These are phyloP conservation scores for Rugalucina vietnamica DNA, from an alignment of 2,888 invertebrate species.

Conservation along the genomic window DNA sequence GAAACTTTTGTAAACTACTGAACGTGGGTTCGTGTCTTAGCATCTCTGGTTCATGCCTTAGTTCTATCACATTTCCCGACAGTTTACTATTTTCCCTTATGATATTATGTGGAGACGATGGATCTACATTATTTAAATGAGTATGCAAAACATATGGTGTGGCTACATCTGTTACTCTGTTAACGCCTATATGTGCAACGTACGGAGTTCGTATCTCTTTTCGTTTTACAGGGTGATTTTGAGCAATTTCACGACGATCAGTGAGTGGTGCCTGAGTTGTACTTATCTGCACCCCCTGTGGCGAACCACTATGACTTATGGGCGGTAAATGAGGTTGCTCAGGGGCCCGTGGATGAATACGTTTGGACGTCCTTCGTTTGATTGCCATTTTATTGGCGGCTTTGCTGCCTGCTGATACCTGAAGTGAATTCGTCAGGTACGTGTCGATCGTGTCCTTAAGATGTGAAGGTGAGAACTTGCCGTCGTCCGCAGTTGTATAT, in stretches of 20 bases:
- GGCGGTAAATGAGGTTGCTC: constrained; percentile 64
- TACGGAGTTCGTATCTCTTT: constrained; percentile 65
- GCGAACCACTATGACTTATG: constrained; percentile 54
- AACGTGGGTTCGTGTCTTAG: constrained; percentile 61
- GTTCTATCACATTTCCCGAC: constrained; percentile 64
- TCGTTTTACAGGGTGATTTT: constrained; percentile 43
- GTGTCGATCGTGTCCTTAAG: constrained; percentile 47
- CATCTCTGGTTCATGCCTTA: constrained; percentile 49
- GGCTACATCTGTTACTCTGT: constrained; percentile 59
- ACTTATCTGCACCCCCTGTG: constrained; percentile 38
- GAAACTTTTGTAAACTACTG: constrained; percentile 64
- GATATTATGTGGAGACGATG: constrained; percentile 30
- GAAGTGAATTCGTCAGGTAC: constrained; percentile 55
- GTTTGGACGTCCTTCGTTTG: constrained; percentile 55
- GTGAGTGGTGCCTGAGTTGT: constrained; percentile 20
- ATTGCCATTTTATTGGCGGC: constrained; percentile 64
- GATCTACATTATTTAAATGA: constrained; percentile 60
- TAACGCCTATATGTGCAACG: constrained; percentile 50
- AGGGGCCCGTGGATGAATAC: constrained; percentile 44
- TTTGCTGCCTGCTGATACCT: constrained; percentile 59
- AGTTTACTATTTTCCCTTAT: constrained; percentile 60
- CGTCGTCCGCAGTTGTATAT: constrained; percentile 67
- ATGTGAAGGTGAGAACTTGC: constrained; percentile 65
- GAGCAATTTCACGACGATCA: constrained; percentile 28
- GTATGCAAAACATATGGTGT: constrained; percentile 68